Percentiles rank a stretch among this genome's conserved stretches.
These are phyloP conservation scores for Plemyria rubiginata DNA, from an alignment of 2,888 invertebrate species.

Conservation along the genomic window DNA sequence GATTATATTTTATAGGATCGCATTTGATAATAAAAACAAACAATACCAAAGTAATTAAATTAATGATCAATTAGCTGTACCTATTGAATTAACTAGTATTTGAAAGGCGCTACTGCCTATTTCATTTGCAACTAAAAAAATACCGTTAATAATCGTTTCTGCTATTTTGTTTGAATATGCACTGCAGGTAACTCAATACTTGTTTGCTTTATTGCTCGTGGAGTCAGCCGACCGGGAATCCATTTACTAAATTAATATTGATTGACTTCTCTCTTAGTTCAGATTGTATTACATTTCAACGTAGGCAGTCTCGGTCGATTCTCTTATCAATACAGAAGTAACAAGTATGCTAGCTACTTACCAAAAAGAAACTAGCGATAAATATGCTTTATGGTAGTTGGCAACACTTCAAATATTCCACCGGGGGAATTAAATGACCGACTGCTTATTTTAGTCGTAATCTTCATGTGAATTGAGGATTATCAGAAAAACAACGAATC, in stretches of 20 bases:
- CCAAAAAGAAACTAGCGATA: slow-evolving; percentile 35
- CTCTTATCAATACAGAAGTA: slow-evolving; percentile 25
- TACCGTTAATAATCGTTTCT: slow-evolving; percentile 9
- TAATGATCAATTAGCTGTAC: too few relatives aligned
- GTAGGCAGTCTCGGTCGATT: slow-evolving; percentile 28
- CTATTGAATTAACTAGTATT: too few relatives aligned
- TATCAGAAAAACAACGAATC: slow-evolving; percentile 17
- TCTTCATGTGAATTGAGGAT: slow-evolving; percentile 31
- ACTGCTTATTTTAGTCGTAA: slow-evolving; percentile 43
- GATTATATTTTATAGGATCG: background rate
- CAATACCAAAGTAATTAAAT: too few relatives aligned
- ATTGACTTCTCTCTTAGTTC: slow-evolving; percentile 45
- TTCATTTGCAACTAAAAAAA: background rate
- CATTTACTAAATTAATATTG: slow-evolving; percentile 58
- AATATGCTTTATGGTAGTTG: slow-evolving; percentile 48
- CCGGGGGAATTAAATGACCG: slow-evolving; percentile 45
- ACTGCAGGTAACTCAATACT: slow-evolving; percentile 46
- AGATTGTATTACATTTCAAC: slow-evolving; percentile 32
- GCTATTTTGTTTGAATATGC: slow-evolving; percentile 16
- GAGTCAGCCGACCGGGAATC: slow-evolving; percentile 38
- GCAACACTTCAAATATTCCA: slow-evolving; percentile 51
- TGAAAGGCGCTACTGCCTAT: background rate
- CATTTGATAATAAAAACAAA: too few relatives aligned
- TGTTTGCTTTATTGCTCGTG: slow-evolving; percentile 41
- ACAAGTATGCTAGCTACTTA: slow-evolving; percentile 24